phyloP scores from a whole-genome alignment of 2,888 invertebrate genomes.

The Tetragonula carbonaria region DNA sequence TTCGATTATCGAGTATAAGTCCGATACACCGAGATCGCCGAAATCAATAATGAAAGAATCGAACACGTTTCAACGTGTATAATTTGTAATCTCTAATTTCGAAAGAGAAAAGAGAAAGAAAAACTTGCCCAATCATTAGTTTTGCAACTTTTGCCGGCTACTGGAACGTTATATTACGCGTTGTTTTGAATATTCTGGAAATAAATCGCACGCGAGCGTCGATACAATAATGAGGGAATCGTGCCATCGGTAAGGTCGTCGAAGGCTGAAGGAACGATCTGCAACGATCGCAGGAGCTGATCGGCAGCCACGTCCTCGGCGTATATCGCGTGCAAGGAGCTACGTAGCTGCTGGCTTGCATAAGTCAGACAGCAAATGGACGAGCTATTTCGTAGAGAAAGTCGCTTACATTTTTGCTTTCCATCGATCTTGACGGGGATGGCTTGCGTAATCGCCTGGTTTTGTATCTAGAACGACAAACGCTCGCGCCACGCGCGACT shows the following conservation, averaged over 20 bases:
- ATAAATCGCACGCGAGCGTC: too few relatives aligned
- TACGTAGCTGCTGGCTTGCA: slow-evolving; percentile 75
- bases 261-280: background rate
- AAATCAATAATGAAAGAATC: background rate
- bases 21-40: too few relatives aligned
- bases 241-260: background rate
- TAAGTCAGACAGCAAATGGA: slow-evolving; percentile 77
- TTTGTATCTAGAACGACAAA: slow-evolving; percentile 72
- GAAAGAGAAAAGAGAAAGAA: too few relatives aligned
- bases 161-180: background rate
- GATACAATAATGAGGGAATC: too few relatives aligned
- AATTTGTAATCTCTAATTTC: background rate
- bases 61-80: background rate
- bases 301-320: slow-evolving; percentile 41
- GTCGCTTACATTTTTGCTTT: slow-evolving; percentile 81
- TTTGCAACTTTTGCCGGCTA: background rate
- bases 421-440: slow-evolving; percentile 75
- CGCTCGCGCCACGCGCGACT: slow-evolving; percentile 45
- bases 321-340: slow-evolving; percentile 69
- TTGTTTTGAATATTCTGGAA: background rate
- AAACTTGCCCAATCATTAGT: background rate
- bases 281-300: slow-evolving; percentile 5
- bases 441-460: slow-evolving; percentile 73
- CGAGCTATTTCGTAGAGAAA: slow-evolving; percentile 83
- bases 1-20: background rate